A percentile compares a stretch with the other conserved stretches of the same genome.
These are phyloP conservation scores for Aleiodes leptofemur DNA, from an alignment of 2,888 invertebrate genomes.

Conservation along the genomic window DNA sequence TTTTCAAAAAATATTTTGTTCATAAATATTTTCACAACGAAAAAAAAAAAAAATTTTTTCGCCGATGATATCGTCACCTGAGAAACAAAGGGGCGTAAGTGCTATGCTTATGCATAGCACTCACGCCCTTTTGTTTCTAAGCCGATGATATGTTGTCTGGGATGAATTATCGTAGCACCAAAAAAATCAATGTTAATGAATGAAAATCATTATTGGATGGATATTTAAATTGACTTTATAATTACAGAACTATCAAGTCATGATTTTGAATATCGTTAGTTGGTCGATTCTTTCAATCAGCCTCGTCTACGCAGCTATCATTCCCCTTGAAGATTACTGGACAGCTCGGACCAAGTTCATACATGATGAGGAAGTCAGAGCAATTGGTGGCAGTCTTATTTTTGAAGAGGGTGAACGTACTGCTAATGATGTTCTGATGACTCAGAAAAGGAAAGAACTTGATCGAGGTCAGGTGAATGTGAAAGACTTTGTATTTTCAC, in stretches of 20 bases:
- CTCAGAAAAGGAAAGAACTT: slow-evolving; percentile 77
- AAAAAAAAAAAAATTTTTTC: too few relatives aligned
- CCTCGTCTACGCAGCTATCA: slow-evolving; percentile 58
- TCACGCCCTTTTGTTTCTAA: too few relatives aligned
- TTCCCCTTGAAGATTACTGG: slow-evolving; percentile 63
- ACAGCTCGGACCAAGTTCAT: slow-evolving; percentile 74
- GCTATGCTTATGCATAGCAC: too few relatives aligned
- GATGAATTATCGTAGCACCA: too few relatives aligned
- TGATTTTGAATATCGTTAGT: neutral
- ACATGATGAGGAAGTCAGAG: slow-evolving; percentile 74
- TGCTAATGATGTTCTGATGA: slow-evolving; percentile 80
- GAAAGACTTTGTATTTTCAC: neutral
- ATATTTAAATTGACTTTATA: too few relatives aligned
- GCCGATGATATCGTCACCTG: too few relatives aligned
- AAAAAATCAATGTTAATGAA: too few relatives aligned
- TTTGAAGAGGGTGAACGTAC: slow-evolving; percentile 76
- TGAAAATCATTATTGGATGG: too few relatives aligned
- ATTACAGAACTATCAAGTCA: neutral
- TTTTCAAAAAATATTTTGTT: too few relatives aligned
- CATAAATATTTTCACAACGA: too few relatives aligned
- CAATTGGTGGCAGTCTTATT: slow-evolving; percentile 76
- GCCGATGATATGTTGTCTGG: too few relatives aligned
- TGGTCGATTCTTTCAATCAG: neutral
- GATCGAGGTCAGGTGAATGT: slow-evolving; percentile 74
- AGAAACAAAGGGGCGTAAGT: too few relatives aligned